Evolutionary conservation across 2,888 invertebrate species (phyloP).

Genomic region (Synanthedon myopaeformis): DNA sequence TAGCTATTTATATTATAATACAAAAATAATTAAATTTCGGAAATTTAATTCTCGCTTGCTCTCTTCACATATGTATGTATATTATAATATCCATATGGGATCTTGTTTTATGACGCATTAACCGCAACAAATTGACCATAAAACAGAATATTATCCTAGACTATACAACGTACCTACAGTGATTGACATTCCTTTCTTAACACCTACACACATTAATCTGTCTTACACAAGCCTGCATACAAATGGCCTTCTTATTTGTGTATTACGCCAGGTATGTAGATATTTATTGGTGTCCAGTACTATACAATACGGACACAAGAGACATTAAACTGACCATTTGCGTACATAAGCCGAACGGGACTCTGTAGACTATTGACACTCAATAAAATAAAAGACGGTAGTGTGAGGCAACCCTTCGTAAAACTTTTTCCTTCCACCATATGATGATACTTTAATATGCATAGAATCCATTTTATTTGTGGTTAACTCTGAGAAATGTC

Average conservation of each 20-base stretch:
- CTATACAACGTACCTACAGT: too few relatives aligned
- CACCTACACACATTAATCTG: not conserved
- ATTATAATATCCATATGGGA: too few relatives aligned
- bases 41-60: too few relatives aligned
- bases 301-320: not conserved
- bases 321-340: not conserved
- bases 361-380: slow-evolving; percentile 45
- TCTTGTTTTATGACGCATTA: too few relatives aligned
- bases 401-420: slow-evolving; percentile 50
- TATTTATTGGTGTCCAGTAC: not conserved
- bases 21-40: too few relatives aligned
- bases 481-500: slow-evolving; percentile 40
- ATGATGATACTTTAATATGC: slow-evolving; percentile 68
- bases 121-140: too few relatives aligned
- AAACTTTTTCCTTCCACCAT: slow-evolving; percentile 42
- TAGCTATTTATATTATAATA: too few relatives aligned
- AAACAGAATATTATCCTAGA: too few relatives aligned
- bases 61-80: too few relatives aligned
- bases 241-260: not conserved
- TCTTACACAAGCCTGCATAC: not conserved
- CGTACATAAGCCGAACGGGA: not conserved
- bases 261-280: not conserved
- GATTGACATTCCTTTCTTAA: not conserved
- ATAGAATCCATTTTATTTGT: slow-evolving; percentile 63
- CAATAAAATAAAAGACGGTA: slow-evolving; percentile 44